Percentiles rank a stretch among this genome's conserved stretches.
These are phyloP conservation scores for Chromis chromis DNA, from an alignment of 2,797 vertebrate genomes.

Conservation along the genomic window DNA sequence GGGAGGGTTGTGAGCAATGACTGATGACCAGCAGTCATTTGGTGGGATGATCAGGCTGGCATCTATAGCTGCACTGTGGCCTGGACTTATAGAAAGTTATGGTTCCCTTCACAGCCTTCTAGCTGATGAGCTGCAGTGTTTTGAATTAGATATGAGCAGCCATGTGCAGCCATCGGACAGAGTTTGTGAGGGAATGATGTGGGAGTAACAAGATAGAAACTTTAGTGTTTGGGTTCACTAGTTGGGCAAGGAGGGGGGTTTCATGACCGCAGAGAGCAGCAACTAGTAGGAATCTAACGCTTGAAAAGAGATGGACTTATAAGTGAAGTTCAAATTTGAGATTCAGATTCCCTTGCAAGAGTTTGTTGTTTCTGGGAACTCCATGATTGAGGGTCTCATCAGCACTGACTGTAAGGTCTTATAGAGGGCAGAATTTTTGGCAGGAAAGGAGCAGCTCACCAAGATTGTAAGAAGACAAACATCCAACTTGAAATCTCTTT, in stretches of 20 bases:
- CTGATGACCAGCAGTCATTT: slow-evolving; percentile 37
- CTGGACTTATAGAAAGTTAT: slow-evolving; percentile 2
- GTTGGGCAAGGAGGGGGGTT: slow-evolving; percentile 21
- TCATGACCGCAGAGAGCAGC: slow-evolving; percentile 19
- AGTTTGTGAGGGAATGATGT: slow-evolving; percentile 13
- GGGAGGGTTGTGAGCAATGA: slow-evolving; percentile 1
- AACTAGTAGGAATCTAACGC: not conserved
- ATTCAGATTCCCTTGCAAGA: slow-evolving; percentile 10
- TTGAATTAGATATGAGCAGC: slow-evolving; percentile 44
- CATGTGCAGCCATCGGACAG: slow-evolving; percentile 21
- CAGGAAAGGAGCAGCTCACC: not conserved
- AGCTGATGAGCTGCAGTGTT: not conserved
- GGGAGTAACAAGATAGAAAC: slow-evolving; percentile 38
- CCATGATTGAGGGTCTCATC: not conserved
- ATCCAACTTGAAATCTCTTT: slow-evolving; percentile 2
- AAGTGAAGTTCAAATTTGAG: not conserved
- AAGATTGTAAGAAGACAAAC: not conserved
- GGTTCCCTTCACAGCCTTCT: slow-evolving; percentile 6
- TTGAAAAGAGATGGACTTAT: not conserved
- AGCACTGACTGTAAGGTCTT: not conserved
- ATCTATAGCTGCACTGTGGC: slow-evolving; percentile 5
- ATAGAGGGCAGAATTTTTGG: not conserved
- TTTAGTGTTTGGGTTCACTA: slow-evolving; percentile 43
- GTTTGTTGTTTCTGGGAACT: not conserved
- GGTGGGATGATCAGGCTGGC: not conserved